These are phyloP conservation scores for Percopsis transmontana DNA, from an alignment of 2,113 vertebrate genomes.

Conservation along the genomic window DNA sequence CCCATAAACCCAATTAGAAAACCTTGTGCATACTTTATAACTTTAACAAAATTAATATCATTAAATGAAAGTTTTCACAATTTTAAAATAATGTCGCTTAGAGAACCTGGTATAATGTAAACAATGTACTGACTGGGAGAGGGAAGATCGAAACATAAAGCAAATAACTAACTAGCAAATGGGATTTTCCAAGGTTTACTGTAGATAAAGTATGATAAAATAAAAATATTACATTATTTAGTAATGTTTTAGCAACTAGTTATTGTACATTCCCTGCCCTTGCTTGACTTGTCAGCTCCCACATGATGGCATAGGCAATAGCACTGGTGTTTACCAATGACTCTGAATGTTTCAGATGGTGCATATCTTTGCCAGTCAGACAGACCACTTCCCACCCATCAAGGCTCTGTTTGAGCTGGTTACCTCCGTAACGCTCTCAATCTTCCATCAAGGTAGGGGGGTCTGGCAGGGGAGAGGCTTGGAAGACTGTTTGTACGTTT, in stretches of 20 bases:
- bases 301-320: not conserved
- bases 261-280: too few species aligned
- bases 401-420: slow-evolving; percentile 97
- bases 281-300: too few species aligned
- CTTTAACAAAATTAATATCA: too few species aligned
- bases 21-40: not conserved
- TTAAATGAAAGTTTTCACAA: too few species aligned
- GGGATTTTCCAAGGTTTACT: too few species aligned
- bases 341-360: slow-evolving; percentile 85
- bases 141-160: not conserved
- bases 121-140: not conserved
- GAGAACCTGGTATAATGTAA: not conserved
- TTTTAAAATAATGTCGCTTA: too few species aligned
- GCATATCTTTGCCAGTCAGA: slow-evolving; percentile 97
- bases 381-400: slow-evolving; percentile 94
- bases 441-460: slow-evolving; percentile 97
- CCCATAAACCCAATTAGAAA: not conserved
- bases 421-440: slow-evolving; percentile 95
- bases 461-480: slow-evolving; percentile 44
- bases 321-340: not conserved
- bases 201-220: too few species aligned
- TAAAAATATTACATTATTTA: too few species aligned
- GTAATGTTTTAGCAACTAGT: too few species aligned
- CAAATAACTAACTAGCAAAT: too few species aligned
- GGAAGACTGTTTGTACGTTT: slow-evolving; percentile 19